phyloP scores from a whole-genome alignment of 92 coral and sea anemone species.

The Phymanthus crucifer region DNA sequence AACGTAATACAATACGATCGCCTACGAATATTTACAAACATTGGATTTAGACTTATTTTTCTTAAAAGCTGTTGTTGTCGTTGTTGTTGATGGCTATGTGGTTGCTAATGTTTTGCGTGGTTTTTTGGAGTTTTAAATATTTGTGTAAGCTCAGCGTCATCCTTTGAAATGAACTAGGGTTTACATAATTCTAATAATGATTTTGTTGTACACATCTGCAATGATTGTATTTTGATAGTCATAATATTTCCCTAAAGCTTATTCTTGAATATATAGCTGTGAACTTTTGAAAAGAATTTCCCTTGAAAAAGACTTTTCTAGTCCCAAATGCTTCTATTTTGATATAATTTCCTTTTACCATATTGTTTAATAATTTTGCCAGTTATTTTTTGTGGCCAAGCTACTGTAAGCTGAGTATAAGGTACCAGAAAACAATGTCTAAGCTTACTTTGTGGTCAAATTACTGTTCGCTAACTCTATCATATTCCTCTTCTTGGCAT shows the following conservation, averaged over 20 bases:
- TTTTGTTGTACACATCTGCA: not conserved
- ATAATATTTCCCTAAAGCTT: too few relatives aligned
- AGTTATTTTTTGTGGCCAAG: not conserved
- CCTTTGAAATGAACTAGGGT: not conserved
- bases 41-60: too few relatives aligned
- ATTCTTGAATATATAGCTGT: too few relatives aligned
- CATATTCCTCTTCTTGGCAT: not conserved
- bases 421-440: not conserved
- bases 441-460: not conserved
- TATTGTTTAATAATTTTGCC: too few relatives aligned
- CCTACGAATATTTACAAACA: too few relatives aligned
- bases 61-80: too few relatives aligned
- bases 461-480: not conserved
- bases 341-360: too few relatives aligned
- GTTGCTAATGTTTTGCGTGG: slow-evolving; percentile 8
- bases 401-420: too few relatives aligned
- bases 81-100: not conserved
- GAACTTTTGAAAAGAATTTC: too few relatives aligned
- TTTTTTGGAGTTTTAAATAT: not conserved
- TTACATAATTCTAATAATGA: not conserved
- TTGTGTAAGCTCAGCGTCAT: not conserved
- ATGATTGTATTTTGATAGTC: not conserved
- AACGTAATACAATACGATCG: not conserved
- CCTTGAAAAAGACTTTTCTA: too few relatives aligned
- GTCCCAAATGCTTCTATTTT: too few relatives aligned